phyloP scores from a whole-genome alignment of 2,797 vertebrate genomes.

The Thunnus albacares region DNA sequence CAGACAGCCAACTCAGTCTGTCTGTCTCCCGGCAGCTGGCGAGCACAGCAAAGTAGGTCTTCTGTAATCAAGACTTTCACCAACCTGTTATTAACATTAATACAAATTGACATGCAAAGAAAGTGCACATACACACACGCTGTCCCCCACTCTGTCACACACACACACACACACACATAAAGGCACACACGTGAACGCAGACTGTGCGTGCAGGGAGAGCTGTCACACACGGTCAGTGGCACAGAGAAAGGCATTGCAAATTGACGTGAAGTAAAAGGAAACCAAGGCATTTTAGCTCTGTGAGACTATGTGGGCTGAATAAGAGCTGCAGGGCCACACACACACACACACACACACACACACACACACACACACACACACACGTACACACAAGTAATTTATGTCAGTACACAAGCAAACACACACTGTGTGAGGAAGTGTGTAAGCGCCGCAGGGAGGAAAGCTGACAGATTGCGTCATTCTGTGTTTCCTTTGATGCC shows the following conservation, averaged over 20 bases:
- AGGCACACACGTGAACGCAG: conserved; percentile 2
- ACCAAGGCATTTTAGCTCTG: conserved; percentile 62
- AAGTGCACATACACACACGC: conserved; percentile 18
- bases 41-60: conserved; percentile 21
- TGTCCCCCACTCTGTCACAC: neutral
- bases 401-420: conserved; percentile 24
- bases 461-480: conserved; percentile 47
- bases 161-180: conserved; percentile 19
- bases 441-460: conserved; percentile 37
- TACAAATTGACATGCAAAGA: conserved; percentile 46
- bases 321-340: conserved; percentile 60
- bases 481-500: conserved; percentile 44
- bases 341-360: conserved; percentile 39
- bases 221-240: conserved; percentile 69
- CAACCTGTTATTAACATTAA: conserved; percentile 43
- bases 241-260: conserved; percentile 63
- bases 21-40: conserved; percentile 22
- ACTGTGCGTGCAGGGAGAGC: conserved; percentile 39
- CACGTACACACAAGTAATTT: conserved; percentile 38
- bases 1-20: neutral
- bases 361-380: conserved; percentile 26
- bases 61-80: conserved; percentile 22
- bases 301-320: conserved; percentile 57
- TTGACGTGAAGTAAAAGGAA: conserved; percentile 72
- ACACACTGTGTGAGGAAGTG: conserved; percentile 31